Base-by-base conservation (phyloP, 2,113 vertebrate genomes). In the Callipepla squamata region DNA sequence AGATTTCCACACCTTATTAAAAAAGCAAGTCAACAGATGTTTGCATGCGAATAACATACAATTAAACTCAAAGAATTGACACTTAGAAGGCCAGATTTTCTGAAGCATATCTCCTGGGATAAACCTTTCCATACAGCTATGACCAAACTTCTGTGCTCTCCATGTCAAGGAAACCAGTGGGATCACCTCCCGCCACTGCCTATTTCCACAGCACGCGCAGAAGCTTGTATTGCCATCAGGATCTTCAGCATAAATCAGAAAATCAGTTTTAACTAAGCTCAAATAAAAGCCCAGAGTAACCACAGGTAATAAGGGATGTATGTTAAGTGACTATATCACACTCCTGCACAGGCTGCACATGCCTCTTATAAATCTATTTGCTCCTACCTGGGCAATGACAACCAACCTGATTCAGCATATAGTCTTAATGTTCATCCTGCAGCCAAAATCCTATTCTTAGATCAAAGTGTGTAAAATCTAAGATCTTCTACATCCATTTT, bases 101-200 rank as follows among this genome's bases (percentile, higher is more conserved):
- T 57, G 28, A 1, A 44, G 38, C 21, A 25, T 23, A 17, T 74
- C 47, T 11, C 26, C 58, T 1, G 2, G 28, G 36, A 23, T 0
- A 0, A 90, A 25, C 21, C 9, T 38, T 90, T 82, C 40, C 0
- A 1, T 5, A 36, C 17, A 80, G n/a, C 10, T 76, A 32, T 40
- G 18, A 73, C 28, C 55, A 53, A 0, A 9, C 45, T 76, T 58
- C 57, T 72, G n/a, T 14, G 8, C 9, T 23, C 66, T 42, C 58
- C 32, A 17, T 65, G 14, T 19, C 72, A 48, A 45, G 12, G 30
- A 34, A 26, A 70, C 25, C 3, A 32, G n/a, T n/a, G 16, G 40
- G 36, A 76, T 74, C 36, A 65, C 47, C 28, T 18, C 36, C 45
- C 15, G 1, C 45, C 58, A 11, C 20, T 69, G 11, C 8, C 28